phyloP scores from a whole-genome alignment of 2,888 invertebrate species.

The Dasysyrphus tricinctus region DNA sequence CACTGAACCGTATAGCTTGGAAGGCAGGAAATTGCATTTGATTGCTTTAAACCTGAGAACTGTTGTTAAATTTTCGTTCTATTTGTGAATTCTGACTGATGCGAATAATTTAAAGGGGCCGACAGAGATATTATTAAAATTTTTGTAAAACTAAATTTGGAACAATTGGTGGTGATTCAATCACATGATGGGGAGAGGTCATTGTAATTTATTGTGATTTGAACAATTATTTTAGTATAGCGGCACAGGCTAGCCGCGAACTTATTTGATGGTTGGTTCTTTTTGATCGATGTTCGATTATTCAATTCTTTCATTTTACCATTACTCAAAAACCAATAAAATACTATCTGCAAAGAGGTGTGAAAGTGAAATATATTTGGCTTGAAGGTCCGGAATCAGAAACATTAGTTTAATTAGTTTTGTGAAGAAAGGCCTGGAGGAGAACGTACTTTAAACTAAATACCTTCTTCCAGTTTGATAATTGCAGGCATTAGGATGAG shows the following conservation, averaged over 20 bases:
- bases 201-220: slow-evolving; percentile 48
- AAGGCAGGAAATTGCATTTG: slow-evolving; percentile 63
- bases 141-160: slow-evolving; percentile 1
- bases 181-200: slow-evolving; percentile 33
- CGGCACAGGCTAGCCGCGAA: not conserved
- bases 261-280: not conserved
- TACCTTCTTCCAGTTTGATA: too few species aligned
- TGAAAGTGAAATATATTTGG: too few species aligned
- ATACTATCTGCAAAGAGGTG: too few species aligned
- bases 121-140: slow-evolving; percentile 32
- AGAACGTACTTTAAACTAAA: too few species aligned
- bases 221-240: not conserved
- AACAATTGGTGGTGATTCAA: not conserved
- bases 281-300: not conserved
- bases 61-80: slow-evolving; percentile 17
- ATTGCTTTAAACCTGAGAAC: slow-evolving; percentile 61
- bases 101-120: slow-evolving; percentile 31
- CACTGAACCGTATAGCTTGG: slow-evolving; percentile 53
- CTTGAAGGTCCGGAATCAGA: too few species aligned
- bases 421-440: too few species aligned
- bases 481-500: too few species aligned
- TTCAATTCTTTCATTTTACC: too few species aligned
- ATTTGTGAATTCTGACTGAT: slow-evolving; percentile 49
- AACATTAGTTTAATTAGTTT: too few species aligned
- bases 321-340: too few species aligned